These are phyloP conservation scores for Bombus waltoni DNA, from an alignment of 1,140 invertebrate species.

Conservation along the genomic window DNA sequence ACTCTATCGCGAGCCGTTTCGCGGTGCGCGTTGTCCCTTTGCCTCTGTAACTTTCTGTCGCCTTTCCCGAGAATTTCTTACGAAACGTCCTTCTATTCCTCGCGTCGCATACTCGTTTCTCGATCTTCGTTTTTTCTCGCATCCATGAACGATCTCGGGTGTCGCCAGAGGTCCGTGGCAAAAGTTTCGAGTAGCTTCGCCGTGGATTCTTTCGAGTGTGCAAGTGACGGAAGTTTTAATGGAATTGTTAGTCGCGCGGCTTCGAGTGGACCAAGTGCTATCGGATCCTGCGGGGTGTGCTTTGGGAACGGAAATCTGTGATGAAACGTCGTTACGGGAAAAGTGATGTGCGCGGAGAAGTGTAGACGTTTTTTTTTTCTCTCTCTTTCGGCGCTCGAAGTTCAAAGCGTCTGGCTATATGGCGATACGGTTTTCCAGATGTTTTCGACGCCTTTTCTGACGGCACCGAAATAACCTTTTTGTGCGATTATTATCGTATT, in stretches of 20 bases:
- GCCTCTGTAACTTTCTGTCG: background rate
- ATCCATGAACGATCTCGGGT: background rate
- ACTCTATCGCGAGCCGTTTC: conserved; percentile 72
- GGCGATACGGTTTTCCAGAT: too few species aligned
- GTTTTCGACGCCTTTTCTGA: background rate
- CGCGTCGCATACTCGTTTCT: background rate
- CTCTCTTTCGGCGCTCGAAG: background rate
- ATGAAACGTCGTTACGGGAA: background rate
- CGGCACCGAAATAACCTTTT: background rate
- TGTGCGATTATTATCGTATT: background rate
- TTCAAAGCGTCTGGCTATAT: background rate
- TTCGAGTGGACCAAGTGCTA: background rate
- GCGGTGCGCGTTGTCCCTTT: conserved; percentile 33
- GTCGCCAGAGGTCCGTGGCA: background rate
- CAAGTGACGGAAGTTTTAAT: background rate
- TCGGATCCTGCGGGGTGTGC: background rate
- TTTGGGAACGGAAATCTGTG: conserved; percentile 1
- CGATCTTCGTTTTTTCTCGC: background rate
- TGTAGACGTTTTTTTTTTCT: background rate
- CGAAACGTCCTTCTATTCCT: background rate
- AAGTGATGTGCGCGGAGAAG: background rate
- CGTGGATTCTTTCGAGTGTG: background rate
- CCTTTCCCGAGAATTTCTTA: background rate
- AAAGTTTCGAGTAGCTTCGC: background rate
- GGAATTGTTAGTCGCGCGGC: background rate